Conservation (phyloP, 2,113 vertebrate genomes). For the Cairina moschata region DNA sequence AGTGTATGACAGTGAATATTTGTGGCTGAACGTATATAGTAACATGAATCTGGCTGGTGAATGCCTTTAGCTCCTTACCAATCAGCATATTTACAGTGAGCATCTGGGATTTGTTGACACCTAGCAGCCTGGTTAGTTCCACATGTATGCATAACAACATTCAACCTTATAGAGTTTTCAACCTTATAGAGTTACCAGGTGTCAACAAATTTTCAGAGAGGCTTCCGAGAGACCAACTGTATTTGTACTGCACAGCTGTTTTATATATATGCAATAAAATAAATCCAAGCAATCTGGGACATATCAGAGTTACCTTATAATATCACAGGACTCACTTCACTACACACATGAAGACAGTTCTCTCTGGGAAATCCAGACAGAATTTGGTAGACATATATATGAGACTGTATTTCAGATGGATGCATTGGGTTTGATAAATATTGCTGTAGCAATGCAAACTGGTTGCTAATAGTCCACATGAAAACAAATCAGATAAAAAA, state of each 20-base stretch:
- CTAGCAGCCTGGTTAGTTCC: not conserved
- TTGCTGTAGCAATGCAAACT: not conserved
- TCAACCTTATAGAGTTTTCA: not conserved
- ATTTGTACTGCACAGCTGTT: not conserved
- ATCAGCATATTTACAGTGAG: not conserved
- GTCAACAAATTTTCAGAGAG: not conserved
- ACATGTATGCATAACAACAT: not conserved
- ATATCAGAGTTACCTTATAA: not conserved
- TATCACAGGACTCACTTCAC: not conserved
- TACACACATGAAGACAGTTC: not conserved
- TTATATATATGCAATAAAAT: not conserved
- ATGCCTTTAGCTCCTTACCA: not conserved
- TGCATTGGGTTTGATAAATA: not conserved
- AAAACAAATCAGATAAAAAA: not conserved
- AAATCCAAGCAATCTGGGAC: not conserved
- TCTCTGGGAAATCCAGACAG: not conserved
- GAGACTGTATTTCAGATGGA: not conserved
- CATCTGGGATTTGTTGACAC: not conserved
- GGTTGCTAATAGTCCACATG: not conserved
- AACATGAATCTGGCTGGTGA: not conserved
- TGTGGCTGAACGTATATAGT: fast-evolving
- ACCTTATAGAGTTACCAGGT: not conserved
- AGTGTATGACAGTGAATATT: not conserved
- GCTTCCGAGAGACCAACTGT: not conserved
- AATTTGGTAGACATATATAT: not conserved